Evolutionary conservation across 2,113 vertebrate genomes (phyloP), one percentile per base, ranked within the genome.

Genomic region (Phodopus roborovskii): DNA sequence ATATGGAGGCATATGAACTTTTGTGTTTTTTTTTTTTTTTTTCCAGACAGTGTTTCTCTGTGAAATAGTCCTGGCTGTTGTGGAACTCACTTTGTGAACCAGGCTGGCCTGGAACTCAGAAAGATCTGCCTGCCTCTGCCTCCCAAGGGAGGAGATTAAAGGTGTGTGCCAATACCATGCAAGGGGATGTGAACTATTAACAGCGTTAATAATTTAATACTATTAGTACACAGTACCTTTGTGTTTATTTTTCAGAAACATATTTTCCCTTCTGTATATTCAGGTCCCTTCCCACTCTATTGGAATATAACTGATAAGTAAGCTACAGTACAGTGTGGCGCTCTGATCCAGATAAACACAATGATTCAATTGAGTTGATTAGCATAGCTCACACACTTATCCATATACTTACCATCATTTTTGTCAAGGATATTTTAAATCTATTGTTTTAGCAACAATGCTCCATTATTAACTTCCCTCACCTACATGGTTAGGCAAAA

Each of bases 181-280:
- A 56, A 15, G 11, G 12, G 53, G 12, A 45, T 66, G 17, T 26
- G 26, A 64, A 84, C 28, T 45, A 33, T 45, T 45, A 84, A 26
- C 15, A 3, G 5, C 30, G 33, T 30, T 64, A 84, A 84, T 45
- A 30, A 42, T 64, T 28, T 64, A 45, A 64, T 71, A 2, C 1
- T 53, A 71, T 91, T 33, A 62, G 75, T 13, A 39, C 5, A 33
- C 17, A 6, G 74, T 30, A 79, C 66, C 66, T 5, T 78, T 89
- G 2, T 42, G 48, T 73, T 84, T 78, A 4, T 79, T 92, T 71
- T 50, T 64, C 30, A 92, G 42, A 86, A 90, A 70, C 28, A 1
- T 24, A 60, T 77, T 96, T 96, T 45, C 48, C 78, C 12, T 85
- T 82, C 81, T 70, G n/a, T 73, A 50, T 64, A 28, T 33, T 62